These are phyloP conservation scores for Arbacia lixula DNA, from an alignment of 53 echinoderm and acorn worm genomes.

Conservation along the genomic window DNA sequence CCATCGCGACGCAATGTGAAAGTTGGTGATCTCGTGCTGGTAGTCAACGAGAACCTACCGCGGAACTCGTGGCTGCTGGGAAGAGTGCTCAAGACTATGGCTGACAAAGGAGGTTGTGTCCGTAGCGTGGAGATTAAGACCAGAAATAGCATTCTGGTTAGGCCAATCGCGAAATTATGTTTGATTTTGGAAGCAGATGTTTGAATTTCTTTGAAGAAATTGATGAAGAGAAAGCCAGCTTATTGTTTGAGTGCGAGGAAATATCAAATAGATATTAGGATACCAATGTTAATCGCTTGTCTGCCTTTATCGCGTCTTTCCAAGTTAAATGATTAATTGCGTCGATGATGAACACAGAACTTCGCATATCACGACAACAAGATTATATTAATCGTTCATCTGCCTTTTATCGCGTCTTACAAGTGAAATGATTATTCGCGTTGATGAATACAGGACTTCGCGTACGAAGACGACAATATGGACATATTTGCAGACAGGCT, in stretches of 20 bases:
- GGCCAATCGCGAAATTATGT: constrained; percentile 58
- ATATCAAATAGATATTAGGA: not conserved
- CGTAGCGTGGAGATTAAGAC: constrained; percentile 63
- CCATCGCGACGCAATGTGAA: constrained; percentile 34
- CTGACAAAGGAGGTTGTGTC: constrained; percentile 54
- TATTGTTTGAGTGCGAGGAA: not conserved
- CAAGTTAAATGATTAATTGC: no score
- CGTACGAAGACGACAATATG: no score
- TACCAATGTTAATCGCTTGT: not conserved
- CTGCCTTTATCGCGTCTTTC: no score
- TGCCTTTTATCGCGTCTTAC: no score
- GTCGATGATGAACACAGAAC: no score
- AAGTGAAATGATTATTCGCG: no score
- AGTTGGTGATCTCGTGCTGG: constrained; percentile 63
- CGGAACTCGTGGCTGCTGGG: constrained; percentile 55
- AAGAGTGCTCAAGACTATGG: constrained; percentile 39
- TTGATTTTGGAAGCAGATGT: constrained; percentile 57
- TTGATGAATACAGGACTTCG: no score
- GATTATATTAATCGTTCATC: no score
- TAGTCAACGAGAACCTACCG: constrained; percentile 53
- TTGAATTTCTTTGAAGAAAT: not conserved
- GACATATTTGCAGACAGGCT: no score
- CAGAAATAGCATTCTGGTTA: constrained; percentile 13
- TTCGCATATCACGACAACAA: no score
- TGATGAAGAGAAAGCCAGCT: not conserved